phyloP scores from a whole-genome alignment of 2,797 vertebrate genomes.

The Crocodylus rhombifer region DNA sequence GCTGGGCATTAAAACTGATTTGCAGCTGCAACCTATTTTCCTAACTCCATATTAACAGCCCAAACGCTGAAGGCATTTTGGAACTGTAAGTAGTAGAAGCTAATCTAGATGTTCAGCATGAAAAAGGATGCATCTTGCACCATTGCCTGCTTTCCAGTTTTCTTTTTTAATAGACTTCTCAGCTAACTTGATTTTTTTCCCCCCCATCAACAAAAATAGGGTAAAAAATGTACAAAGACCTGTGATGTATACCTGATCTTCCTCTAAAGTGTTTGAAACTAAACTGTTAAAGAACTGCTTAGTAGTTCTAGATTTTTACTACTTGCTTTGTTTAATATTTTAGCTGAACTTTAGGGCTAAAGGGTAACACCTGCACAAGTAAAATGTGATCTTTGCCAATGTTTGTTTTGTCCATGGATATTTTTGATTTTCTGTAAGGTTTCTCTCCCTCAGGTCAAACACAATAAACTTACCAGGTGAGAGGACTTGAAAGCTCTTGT shows the following conservation, averaged over 20 bases:
- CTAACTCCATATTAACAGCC: not conserved
- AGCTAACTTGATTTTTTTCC: not conserved
- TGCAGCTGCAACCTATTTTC: not conserved
- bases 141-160: not conserved
- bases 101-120: not conserved
- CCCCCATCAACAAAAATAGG: not conserved
- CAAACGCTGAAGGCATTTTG: not conserved
- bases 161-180: not conserved
- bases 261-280: not conserved
- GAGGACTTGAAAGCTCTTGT: not conserved
- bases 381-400: not conserved
- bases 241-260: not conserved
- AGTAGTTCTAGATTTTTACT: not conserved
- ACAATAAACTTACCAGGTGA: not conserved
- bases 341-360: not conserved
- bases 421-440: not conserved
- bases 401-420: not conserved
- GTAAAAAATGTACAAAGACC: not conserved
- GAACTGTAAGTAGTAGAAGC: not conserved
- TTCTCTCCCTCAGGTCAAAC: not conserved
- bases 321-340: constrained; percentile 1
- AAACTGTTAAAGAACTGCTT: not conserved
- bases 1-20: not conserved
- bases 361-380: not conserved
- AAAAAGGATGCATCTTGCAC: not conserved